Percentiles rank a stretch among this genome's conserved stretches.
phyloP scores from a whole-genome alignment of 2,888 invertebrate species.

The Gryllus longicercus region DNA sequence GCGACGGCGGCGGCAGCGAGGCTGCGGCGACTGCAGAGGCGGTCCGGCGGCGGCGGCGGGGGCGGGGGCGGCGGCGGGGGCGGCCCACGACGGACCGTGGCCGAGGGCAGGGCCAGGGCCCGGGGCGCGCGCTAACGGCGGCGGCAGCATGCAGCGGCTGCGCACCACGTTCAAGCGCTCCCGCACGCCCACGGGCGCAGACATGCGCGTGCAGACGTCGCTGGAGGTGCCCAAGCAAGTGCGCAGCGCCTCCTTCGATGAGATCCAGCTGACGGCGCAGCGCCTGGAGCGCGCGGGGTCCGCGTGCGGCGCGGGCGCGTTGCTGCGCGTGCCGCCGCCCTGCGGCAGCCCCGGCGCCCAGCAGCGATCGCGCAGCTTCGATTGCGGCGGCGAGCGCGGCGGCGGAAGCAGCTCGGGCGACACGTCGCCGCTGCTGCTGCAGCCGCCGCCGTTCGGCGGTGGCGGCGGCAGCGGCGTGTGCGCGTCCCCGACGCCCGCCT shows the following conservation, averaged over 20 bases:
- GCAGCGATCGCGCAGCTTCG: slow-evolving; percentile 75
- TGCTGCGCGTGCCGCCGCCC: slow-evolving; percentile 38
- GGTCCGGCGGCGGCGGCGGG: not conserved
- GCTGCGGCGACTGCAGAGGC: slow-evolving; percentile 20
- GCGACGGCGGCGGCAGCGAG: slow-evolving; percentile 40
- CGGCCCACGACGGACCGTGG: not conserved
- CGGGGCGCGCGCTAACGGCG: slow-evolving; percentile 20
- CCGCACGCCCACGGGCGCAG: slow-evolving; percentile 81
- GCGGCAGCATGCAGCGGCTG: slow-evolving; percentile 64
- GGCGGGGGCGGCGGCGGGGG: slow-evolving; percentile 23
- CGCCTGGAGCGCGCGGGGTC: slow-evolving; percentile 51
- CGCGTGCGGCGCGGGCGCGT: slow-evolving; percentile 36
- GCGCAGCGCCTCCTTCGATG: slow-evolving; percentile 86
- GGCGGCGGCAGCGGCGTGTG: slow-evolving; percentile 42
- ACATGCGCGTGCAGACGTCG: slow-evolving; percentile 89
- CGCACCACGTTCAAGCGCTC: slow-evolving; percentile 84
- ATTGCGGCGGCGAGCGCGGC: slow-evolving; percentile 49
- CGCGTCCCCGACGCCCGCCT: slow-evolving; percentile 18
- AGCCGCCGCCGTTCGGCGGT: slow-evolving; percentile 39
- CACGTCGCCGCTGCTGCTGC: not conserved
- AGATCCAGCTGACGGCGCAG: slow-evolving; percentile 77
- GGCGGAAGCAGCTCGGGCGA: not conserved
- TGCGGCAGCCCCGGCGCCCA: slow-evolving; percentile 42
- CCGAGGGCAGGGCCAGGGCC: slow-evolving; percentile 22
- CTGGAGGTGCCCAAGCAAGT: slow-evolving; percentile 88